Evolutionary conservation across 1,140 invertebrate genomes (phyloP).

Genomic region (Drosophila nebulosa): DNA sequence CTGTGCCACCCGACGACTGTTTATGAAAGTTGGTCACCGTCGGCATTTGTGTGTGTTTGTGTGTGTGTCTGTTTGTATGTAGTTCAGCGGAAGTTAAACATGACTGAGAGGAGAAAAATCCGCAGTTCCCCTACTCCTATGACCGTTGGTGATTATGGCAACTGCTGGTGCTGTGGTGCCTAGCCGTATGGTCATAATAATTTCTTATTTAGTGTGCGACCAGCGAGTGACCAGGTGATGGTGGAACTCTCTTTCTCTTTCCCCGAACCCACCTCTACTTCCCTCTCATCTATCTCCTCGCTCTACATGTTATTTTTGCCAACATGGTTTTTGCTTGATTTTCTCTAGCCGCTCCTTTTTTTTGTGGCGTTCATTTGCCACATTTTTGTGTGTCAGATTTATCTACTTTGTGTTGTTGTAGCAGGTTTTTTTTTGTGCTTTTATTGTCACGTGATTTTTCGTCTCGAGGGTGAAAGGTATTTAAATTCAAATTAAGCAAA

Average conservation of each 20-base stretch:
- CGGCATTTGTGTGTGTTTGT: background rate
- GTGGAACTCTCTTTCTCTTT: background rate
- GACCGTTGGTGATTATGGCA: slow-evolving; percentile 39
- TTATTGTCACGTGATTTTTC: slow-evolving; percentile 35
- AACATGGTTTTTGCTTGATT: slow-evolving; percentile 51
- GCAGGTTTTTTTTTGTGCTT: background rate
- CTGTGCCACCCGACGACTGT: slow-evolving; percentile 15
- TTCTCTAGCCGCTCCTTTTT: slow-evolving; percentile 31
- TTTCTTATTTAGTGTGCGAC: slow-evolving; percentile 67
- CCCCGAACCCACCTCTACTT: background rate
- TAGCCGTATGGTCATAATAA: slow-evolving; percentile 66
- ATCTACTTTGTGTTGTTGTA: slow-evolving; percentile 43
- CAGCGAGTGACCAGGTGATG: slow-evolving; percentile 47
- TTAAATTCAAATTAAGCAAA: slow-evolving; percentile 77
- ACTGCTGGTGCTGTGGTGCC: slow-evolving; percentile 37
- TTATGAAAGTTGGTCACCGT: slow-evolving; percentile 65
- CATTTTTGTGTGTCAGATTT: slow-evolving; percentile 60
- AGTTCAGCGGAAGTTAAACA: slow-evolving; percentile 65
- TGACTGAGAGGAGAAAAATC: slow-evolving; percentile 8
- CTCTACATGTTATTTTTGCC: slow-evolving; percentile 2
- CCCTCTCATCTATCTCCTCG: background rate
- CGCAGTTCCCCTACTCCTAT: background rate
- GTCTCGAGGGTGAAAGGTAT: slow-evolving; percentile 39
- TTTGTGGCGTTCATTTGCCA: slow-evolving; percentile 25
- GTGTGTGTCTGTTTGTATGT: slow-evolving; percentile 18